Conservation (phyloP, 2,113 vertebrate genomes). For the Rhagologus leucostigma region DNA sequence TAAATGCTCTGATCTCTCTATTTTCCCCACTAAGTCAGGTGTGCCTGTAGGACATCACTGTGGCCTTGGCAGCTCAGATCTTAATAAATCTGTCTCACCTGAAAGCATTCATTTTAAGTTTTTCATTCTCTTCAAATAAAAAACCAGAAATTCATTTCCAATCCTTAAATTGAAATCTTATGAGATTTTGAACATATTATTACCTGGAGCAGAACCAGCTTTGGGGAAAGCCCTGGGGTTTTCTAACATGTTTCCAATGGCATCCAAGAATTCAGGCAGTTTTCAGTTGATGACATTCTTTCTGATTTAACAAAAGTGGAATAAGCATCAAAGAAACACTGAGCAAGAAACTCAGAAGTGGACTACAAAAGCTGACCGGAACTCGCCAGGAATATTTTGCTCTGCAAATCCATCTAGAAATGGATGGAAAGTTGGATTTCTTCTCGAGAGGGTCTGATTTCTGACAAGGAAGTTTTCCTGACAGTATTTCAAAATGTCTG, state of each 20-base stretch:
- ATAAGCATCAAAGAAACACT: background rate
- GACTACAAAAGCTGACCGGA: background rate
- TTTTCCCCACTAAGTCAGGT: background rate
- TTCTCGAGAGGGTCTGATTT: background rate
- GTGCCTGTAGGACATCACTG: background rate
- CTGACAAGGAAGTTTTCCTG: background rate
- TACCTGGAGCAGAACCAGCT: background rate
- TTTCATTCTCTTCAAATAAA: background rate
- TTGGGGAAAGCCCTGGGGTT: background rate
- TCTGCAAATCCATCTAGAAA: background rate
- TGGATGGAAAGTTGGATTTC: background rate
- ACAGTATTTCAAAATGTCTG: background rate
- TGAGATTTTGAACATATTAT: background rate
- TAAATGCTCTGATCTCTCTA: background rate
- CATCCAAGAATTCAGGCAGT: background rate
- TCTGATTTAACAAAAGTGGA: background rate
- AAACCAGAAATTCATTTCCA: background rate
- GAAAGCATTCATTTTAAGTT: background rate
- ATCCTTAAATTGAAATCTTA: background rate
- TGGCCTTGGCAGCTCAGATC: background rate
- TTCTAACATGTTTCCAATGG: background rate
- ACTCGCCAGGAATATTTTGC: background rate
- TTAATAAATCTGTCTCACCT: background rate
- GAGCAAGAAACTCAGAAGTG: background rate
- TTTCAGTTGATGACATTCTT: background rate